A percentile compares a stretch with the other conserved stretches of the same genome.
phyloP scores from a whole-genome alignment of 2,797 vertebrate genomes.

The Rhyacichthys aspro region DNA sequence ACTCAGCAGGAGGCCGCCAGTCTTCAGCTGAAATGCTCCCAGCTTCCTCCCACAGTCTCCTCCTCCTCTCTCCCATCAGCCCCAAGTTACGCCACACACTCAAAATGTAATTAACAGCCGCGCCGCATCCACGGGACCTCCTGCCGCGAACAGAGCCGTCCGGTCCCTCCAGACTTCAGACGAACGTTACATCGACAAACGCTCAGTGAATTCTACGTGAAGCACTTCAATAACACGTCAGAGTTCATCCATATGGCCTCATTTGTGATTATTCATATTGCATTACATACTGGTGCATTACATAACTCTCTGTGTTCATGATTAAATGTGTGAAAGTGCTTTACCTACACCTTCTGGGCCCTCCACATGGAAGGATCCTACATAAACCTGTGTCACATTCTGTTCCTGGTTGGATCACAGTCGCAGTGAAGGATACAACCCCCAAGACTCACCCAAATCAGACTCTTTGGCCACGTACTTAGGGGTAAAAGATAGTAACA shows the following conservation, averaged over 20 bases:
- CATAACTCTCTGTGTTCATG: not conserved
- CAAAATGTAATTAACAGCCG: slow-evolving; percentile 50
- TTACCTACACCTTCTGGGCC: not conserved
- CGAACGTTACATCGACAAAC: slow-evolving; percentile 4
- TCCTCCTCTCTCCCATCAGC: slow-evolving; percentile 52
- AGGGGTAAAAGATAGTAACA: slow-evolving; percentile 10
- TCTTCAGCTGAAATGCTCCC: slow-evolving; percentile 28
- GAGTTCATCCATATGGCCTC: slow-evolving; percentile 25
- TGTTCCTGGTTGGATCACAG: slow-evolving; percentile 21
- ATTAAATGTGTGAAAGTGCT: not conserved
- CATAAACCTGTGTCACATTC: slow-evolving; percentile 12
- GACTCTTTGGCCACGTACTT: slow-evolving; percentile 20
- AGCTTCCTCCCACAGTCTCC: slow-evolving; percentile 38
- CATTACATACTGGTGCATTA: slow-evolving; percentile 2
- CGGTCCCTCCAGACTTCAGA: slow-evolving; percentile 17
- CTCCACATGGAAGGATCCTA: slow-evolving; percentile 12
- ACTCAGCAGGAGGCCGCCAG: slow-evolving; percentile 41
- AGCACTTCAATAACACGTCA: slow-evolving; percentile 10
- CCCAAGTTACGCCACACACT: slow-evolving; percentile 43
- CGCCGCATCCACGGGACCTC: slow-evolving; percentile 50
- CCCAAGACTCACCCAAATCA: too few relatives aligned
- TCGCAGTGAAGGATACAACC: not conserved
- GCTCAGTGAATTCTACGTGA: not conserved
- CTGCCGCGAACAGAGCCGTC: slow-evolving; percentile 36
- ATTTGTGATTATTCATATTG: slow-evolving; percentile 48